These are phyloP conservation scores for Macrobrachium rosenbergii DNA, from an alignment of 1,140 invertebrate species.

Conservation along the genomic window DNA sequence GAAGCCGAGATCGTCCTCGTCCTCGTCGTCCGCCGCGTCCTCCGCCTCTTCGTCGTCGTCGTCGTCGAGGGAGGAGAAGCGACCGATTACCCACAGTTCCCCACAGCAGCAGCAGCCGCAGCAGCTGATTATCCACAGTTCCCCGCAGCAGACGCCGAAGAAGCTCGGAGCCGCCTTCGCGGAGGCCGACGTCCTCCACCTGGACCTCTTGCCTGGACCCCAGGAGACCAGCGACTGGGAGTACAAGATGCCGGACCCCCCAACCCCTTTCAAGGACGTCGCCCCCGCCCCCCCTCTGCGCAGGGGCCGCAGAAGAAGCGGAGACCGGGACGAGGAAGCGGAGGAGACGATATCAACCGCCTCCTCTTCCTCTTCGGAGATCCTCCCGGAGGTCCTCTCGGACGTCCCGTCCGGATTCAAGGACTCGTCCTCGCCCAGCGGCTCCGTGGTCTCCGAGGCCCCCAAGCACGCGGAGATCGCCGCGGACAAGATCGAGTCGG, in stretches of 20 bases:
- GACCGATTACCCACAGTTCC: background rate
- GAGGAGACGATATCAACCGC: too few species aligned
- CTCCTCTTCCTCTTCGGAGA: background rate
- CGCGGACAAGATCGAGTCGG: background rate
- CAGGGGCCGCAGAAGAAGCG: too few species aligned
- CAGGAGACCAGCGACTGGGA: background rate
- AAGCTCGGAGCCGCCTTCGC: background rate
- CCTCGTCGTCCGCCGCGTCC: constrained; percentile 7
- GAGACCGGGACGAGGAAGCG: background rate
- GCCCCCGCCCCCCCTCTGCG: background rate
- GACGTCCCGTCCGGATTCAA: constrained; percentile 7
- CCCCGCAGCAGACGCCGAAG: background rate
- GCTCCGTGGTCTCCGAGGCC: background rate
- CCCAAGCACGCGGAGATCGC: background rate
- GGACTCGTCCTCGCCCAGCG: constrained; percentile 2
- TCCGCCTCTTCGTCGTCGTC: background rate
- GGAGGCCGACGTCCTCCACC: too few species aligned
- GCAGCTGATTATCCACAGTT: too few species aligned
- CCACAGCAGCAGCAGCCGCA: too few species aligned
- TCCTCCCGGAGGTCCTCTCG: background rate
- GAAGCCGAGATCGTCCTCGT: too few species aligned
- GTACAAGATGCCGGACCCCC: constrained; percentile 4
- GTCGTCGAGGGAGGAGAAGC: too few species aligned
- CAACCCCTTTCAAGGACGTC: constrained; percentile 8
- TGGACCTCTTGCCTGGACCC: background rate